Evolutionary conservation across 2,888 invertebrate species (phyloP).

Genomic region (Odontocolon sp.): DNA sequence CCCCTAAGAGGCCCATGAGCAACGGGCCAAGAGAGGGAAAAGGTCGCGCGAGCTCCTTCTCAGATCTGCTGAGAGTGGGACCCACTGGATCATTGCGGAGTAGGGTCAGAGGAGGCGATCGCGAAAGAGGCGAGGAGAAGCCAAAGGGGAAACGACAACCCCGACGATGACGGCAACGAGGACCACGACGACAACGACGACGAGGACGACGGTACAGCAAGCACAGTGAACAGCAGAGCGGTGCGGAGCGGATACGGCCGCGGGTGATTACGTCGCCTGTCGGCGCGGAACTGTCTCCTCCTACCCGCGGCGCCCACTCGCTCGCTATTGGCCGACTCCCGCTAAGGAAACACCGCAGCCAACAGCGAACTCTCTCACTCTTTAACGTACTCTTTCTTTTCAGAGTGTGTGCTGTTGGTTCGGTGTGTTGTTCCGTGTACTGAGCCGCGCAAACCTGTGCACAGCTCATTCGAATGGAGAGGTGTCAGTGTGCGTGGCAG

Average conservation of each 20-base stretch:
- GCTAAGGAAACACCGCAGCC: conserved; percentile 66
- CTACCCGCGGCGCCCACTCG: conserved; percentile 78
- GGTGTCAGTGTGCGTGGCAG: conserved; percentile 45
- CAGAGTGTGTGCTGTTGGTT: conserved; percentile 25
- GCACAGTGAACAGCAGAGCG: conserved; percentile 36
- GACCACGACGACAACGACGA: conserved; percentile 46
- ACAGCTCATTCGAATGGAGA: conserved; percentile 26
- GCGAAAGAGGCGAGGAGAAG: conserved; percentile 57
- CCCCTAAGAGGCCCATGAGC: conserved; percentile 31
- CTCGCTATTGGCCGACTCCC: conserved; percentile 74
- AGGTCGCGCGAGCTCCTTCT: conserved; percentile 55
- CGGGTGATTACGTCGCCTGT: conserved; percentile 80
- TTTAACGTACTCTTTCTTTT: conserved; percentile 37
- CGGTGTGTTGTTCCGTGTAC: conserved; percentile 19
- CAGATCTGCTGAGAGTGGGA: not conserved
- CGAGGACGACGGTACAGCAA: not conserved
- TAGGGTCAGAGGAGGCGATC: conserved; percentile 47
- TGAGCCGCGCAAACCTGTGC: not conserved
- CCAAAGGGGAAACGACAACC: conserved; percentile 49
- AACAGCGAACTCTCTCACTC: conserved; percentile 43
- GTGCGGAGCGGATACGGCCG: conserved; percentile 71
- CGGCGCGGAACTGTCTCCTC: conserved; percentile 80
- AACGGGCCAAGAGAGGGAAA: conserved; percentile 52
- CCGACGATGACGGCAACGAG: conserved; percentile 41
- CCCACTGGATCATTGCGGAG: conserved; percentile 18